Evolutionary conservation across 2,797 vertebrate species (phyloP).

Genomic region (Ctenosaura bakeri): DNA sequence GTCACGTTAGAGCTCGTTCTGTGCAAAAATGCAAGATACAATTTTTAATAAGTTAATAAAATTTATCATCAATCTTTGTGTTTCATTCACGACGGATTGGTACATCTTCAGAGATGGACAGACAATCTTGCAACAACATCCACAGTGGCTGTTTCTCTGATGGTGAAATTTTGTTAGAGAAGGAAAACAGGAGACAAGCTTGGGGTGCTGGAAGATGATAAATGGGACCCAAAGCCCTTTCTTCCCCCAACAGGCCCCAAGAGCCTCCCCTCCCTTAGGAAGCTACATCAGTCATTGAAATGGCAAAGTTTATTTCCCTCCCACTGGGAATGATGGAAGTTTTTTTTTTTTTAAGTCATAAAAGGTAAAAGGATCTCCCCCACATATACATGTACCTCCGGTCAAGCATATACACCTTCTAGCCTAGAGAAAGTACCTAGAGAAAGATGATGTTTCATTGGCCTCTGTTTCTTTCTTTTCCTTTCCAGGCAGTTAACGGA

Average conservation of each 20-base stretch:
- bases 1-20: neutral
- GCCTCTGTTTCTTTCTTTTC: neutral
- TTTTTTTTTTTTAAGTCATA: neutral
- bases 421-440: neutral
- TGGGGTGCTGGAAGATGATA: neutral
- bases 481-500: neutral
- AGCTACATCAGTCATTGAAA: neutral
- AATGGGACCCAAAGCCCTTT: neutral
- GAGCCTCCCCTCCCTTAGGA: no score
- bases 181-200: neutral
- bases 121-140: neutral
- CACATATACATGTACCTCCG: no score
- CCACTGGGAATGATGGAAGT: neutral
- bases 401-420: neutral
- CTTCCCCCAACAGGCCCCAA: neutral
- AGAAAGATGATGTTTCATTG: neutral
- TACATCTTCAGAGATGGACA: neutral
- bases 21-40: neutral
- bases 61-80: neutral
- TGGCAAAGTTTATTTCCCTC: neutral
- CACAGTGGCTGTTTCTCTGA: neutral
- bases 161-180: neutral
- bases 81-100: neutral
- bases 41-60: neutral
- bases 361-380: neutral